These are phyloP conservation scores for Rhodeus uyekii DNA, from an alignment of 2,797 vertebrate genomes.

Conservation along the genomic window DNA sequence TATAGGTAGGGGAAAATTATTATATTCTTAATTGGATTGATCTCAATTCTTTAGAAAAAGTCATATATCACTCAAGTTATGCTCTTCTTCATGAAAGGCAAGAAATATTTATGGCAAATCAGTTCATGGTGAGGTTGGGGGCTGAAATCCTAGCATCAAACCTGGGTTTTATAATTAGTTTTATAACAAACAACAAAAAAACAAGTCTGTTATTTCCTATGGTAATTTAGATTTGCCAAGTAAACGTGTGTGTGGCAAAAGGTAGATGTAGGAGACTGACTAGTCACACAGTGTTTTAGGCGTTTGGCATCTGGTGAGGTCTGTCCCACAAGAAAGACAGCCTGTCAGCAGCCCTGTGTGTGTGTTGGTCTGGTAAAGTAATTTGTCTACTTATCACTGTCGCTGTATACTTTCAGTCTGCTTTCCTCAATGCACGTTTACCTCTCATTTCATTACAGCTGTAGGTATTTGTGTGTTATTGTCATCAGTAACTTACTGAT, in stretches of 20 bases:
- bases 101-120: neutral
- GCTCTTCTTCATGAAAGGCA: neutral
- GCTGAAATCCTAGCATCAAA: constrained; percentile 16
- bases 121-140: neutral
- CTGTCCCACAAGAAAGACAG: constrained; percentile 59
- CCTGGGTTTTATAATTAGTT: neutral
- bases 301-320: constrained; percentile 51
- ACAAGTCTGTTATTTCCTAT: neutral
- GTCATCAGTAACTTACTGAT: constrained; percentile 15
- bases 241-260: constrained; percentile 12
- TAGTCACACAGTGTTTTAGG: constrained; percentile 5
- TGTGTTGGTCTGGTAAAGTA: constrained; percentile 25
- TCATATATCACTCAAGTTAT: neutral
- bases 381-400: constrained; percentile 28
- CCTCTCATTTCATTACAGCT: neutral
- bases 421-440: neutral
- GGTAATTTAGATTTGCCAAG: neutral
- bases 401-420: neutral
- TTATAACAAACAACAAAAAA: neutral
- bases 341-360: constrained; percentile 63
- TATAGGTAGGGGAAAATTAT: neutral
- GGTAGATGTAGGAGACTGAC: constrained; percentile 1
- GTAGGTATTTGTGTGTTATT: constrained; percentile 7
- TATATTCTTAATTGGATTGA: neutral
- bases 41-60: neutral